These are phyloP conservation scores for Gonocerus acuteangulatus DNA, from an alignment of 2,888 invertebrate genomes.

Conservation along the genomic window DNA sequence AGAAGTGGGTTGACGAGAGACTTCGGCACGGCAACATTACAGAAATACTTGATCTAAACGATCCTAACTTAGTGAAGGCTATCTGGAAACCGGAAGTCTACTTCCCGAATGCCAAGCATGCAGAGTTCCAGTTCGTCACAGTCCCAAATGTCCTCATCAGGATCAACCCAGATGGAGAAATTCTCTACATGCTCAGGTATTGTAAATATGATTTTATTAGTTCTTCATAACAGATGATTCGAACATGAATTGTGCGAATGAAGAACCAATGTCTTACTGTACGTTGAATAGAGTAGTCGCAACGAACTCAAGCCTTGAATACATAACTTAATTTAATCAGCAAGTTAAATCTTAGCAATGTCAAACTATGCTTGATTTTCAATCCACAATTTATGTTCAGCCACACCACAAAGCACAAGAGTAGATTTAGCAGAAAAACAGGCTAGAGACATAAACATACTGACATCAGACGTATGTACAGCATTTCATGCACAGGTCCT, in stretches of 20 bases:
- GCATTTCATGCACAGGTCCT: no score
- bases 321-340: no score
- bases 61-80: slow-evolving; percentile 46
- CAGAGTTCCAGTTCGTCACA: slow-evolving; percentile 48
- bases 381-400: no score
- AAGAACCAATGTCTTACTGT: background rate
- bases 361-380: no score
- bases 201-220: no score
- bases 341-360: no score
- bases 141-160: slow-evolving; percentile 48
- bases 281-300: no score
- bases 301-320: no score
- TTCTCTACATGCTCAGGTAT: slow-evolving; percentile 48
- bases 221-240: background rate
- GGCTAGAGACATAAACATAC: no score
- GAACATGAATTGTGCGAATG: background rate
- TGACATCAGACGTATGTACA: no score
- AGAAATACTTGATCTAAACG: slow-evolving; percentile 45
- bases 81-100: slow-evolving; percentile 48
- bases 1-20: slow-evolving; percentile 47
- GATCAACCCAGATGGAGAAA: slow-evolving; percentile 46
- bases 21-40: slow-evolving; percentile 44
- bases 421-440: no score
- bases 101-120: slow-evolving; percentile 48
- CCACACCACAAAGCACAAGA: no score